Base-by-base conservation (phyloP, 2,113 vertebrate species). In the Alethe diademata region DNA sequence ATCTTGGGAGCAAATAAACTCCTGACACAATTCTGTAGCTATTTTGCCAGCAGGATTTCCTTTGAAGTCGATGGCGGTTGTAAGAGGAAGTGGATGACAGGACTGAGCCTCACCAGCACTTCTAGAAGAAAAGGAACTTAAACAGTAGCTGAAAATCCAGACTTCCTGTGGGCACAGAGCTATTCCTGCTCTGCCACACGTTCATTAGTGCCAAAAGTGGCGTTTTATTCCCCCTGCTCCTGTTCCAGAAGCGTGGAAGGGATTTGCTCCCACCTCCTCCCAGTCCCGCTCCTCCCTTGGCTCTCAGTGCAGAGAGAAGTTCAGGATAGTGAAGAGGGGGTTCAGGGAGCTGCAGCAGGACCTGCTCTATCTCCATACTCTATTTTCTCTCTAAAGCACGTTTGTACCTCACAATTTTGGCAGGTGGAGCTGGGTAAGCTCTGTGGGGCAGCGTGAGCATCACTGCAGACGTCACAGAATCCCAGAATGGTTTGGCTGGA, bases 1-100 rank as follows among this genome's bases (percentile, higher is more conserved):
- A 95, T 94, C 93, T 83, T 29, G 82, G 92, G 92, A 96, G 92
- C 90, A 93, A 88, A 93, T 57, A 96, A 95, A 92, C 93, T 57
- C 64, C 90, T 95, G 95, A 94, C 96, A 96, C 93, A 20, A 80
- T 90, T 95, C 93, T 28, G 82, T 14, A 88, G 90, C 92, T 83
- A 19, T 86, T 93, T 95, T 90, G 95, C 95, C 93, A 23, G 87
- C 92, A 92, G 95, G 95, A 82, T 91, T 92, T 54, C 93, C 93
- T 96, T 95, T 97, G 91, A 95, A 97, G 93, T 90, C 7, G 2
- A 51, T 3, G 35, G 66, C 1, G 5, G 29, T 28, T 94, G 89
- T 56, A 28, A 66, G 86, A 88, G 93, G 85, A 87, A 75, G 78
- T 3, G 64, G 71, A 6, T 93, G 94, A 75, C 93, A 90, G 93